Base-by-base conservation (phyloP, 2,113 vertebrate species). In the Sus scrofa region DNA sequence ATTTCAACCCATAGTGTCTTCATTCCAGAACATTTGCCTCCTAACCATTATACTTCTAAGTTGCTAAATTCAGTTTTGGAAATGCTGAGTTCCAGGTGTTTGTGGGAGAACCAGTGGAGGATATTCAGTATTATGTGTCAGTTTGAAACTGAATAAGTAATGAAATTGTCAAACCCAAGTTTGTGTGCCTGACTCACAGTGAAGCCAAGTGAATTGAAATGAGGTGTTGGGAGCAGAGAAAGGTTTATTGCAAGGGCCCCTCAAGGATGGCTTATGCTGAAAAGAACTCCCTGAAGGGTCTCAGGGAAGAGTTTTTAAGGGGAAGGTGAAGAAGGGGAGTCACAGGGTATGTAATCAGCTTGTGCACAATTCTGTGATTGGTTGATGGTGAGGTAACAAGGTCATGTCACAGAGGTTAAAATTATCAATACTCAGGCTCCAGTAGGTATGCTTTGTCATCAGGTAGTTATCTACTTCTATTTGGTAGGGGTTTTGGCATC, bases 11-110 rank as follows among this genome's bases (percentile, higher is more conserved):
- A 86, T 1, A 3, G 75, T 37, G 32, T 92, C 74, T 96, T 95
- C n/a, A 91, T 90, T 90, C 50, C 30, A 73, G n/a, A 94, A n/a
- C 37, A 24, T 85, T 95, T 95, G 20, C 39, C 30, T 90, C 44
- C 83, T 88, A 62, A 81, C 39, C 26, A 32, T 68, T 82, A 24
- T 4, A 67, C 19, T 78, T 63, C 30, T 24, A 83, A 68, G 24
- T 94, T 91, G 60, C 58, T 93, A 34, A 88, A 91, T 88, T 79
- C 24, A 73, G 0, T 87, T 74, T 91, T 58, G 70, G 60, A 70
- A 15, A 24, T 81, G 67, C 65, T 94, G n/a, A 92, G 22, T 58
- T 79, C 87, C 70, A 62, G 67, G 50, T 90, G 24, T 54, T 86
- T 83, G 27, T 95, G 32, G 58, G 50, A 89, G 11, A 24, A 68